Evolutionary conservation across 1,140 invertebrate genomes (phyloP).

Genomic region (Tigriopus japonicus): DNA sequence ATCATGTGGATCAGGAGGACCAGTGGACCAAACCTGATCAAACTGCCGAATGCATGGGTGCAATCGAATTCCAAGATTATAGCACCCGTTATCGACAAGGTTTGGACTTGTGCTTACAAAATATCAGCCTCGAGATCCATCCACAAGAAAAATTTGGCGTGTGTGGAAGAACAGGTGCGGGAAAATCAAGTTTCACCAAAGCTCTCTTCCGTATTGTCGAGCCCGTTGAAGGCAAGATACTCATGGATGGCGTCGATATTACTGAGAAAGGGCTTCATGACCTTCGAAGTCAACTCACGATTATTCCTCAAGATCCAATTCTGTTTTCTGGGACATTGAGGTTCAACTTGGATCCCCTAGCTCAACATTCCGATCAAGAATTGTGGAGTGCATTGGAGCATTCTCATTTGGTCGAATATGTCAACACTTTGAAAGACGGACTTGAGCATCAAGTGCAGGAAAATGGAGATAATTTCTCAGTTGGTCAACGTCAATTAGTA

Average conservation of each 20-base stretch:
- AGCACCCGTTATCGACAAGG: slow-evolving; percentile 51
- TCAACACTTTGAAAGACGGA: slow-evolving; percentile 38
- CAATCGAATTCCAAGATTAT: slow-evolving; percentile 48
- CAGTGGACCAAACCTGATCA: slow-evolving; percentile 38
- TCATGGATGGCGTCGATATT: slow-evolving; percentile 25
- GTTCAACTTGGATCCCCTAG: slow-evolving; percentile 64
- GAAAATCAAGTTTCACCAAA: slow-evolving; percentile 24
- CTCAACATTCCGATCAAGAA: slow-evolving; percentile 51
- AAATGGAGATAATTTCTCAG: slow-evolving; percentile 65
- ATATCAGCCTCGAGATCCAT: slow-evolving; percentile 26
- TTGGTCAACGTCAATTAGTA: slow-evolving; percentile 57
- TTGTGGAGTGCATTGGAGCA: slow-evolving; percentile 60
- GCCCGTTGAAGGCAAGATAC: slow-evolving; percentile 21
- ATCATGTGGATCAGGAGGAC: slow-evolving; percentile 32
- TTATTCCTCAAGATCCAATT: slow-evolving; percentile 33
- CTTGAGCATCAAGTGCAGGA: slow-evolving; percentile 32
- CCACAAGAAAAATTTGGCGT: slow-evolving; percentile 32
- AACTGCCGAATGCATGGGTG: slow-evolving; percentile 46
- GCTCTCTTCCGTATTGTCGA: slow-evolving; percentile 22
- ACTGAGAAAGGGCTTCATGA: slow-evolving; percentile 28
- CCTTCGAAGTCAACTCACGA: slow-evolving; percentile 23
- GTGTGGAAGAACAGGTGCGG: slow-evolving; percentile 31
- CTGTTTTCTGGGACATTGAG: slow-evolving; percentile 59
- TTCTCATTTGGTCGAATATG: slow-evolving; percentile 53
- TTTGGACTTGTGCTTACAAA: slow-evolving; percentile 48